Evolutionary conservation across 2,888 invertebrate genomes (phyloP).

Genomic region (Cheilosia variabilis): DNA sequence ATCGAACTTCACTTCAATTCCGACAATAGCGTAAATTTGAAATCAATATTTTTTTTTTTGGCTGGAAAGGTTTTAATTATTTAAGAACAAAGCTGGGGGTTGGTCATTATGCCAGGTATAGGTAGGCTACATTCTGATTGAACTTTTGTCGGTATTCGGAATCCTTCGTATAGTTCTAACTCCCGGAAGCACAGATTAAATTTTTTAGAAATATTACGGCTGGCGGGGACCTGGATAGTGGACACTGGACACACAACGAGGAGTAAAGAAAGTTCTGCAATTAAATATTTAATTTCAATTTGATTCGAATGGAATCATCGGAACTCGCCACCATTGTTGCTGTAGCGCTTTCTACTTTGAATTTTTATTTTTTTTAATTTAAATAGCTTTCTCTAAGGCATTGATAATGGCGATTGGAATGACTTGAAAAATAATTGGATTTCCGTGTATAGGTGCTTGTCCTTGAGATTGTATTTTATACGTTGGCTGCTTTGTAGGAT

Average conservation of each 20-base stretch:
- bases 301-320: background rate
- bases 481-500: too few relatives aligned
- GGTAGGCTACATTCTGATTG: background rate
- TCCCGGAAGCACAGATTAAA: too few relatives aligned
- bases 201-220: too few relatives aligned
- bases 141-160: background rate
- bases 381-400: background rate
- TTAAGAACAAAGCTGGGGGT: background rate
- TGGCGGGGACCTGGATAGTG: too few relatives aligned
- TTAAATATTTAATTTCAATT: constrained; percentile 7
- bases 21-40: background rate
- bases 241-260: too few relatives aligned
- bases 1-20: background rate
- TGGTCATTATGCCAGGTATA: background rate
- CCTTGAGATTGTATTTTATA: too few relatives aligned
- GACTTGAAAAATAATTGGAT: background rate
- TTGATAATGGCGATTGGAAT: background rate
- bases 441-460: too few relatives aligned
- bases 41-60: background rate
- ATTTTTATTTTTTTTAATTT: background rate
- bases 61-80: background rate
- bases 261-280: background rate
- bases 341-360: background rate
- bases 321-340: background rate
- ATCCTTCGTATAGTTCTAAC: too few relatives aligned